A percentile compares a stretch with the other conserved stretches of the same genome.
These are phyloP conservation scores for Sussaba pulchella DNA, from an alignment of 2,888 invertebrate species.

Conservation along the genomic window DNA sequence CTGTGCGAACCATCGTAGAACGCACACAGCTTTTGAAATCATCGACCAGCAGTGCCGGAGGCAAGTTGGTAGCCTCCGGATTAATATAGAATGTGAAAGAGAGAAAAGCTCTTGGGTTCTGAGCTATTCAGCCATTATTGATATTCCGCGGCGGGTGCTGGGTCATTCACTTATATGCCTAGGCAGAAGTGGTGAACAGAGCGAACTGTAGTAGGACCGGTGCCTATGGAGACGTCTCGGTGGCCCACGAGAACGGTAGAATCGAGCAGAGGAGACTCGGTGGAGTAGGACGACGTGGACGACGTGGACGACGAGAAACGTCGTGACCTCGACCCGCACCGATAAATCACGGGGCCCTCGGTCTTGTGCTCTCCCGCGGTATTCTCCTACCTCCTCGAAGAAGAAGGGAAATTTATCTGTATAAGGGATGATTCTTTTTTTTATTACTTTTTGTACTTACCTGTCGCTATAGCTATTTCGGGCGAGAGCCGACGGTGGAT, in stretches of 20 bases:
- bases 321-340: constrained; percentile 67
- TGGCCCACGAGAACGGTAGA: constrained; percentile 44
- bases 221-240: constrained; percentile 58
- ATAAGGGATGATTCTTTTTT: constrained; percentile 21
- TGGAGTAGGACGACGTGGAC: constrained; percentile 50
- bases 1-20: background rate
- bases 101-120: constrained; percentile 47
- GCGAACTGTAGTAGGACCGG: constrained; percentile 25
- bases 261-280: constrained; percentile 24
- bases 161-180: constrained; percentile 63
- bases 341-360: constrained; percentile 60
- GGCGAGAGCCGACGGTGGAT: background rate
- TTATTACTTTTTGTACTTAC: background rate
- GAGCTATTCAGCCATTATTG: constrained; percentile 62
- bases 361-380: constrained; percentile 31
- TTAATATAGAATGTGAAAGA: constrained; percentile 52
- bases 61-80: constrained; percentile 3
- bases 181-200: constrained; percentile 56
- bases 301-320: constrained; percentile 67
- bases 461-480: constrained; percentile 22
- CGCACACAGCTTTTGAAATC: constrained; percentile 19
- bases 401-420: constrained; percentile 30
- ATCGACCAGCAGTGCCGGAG: constrained; percentile 18
- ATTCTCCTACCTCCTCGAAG: constrained; percentile 17
- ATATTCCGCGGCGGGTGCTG: constrained; percentile 54